Conservation (phyloP, 1,140 invertebrate species). For the Tetranychus cinnabarinus region DNA sequence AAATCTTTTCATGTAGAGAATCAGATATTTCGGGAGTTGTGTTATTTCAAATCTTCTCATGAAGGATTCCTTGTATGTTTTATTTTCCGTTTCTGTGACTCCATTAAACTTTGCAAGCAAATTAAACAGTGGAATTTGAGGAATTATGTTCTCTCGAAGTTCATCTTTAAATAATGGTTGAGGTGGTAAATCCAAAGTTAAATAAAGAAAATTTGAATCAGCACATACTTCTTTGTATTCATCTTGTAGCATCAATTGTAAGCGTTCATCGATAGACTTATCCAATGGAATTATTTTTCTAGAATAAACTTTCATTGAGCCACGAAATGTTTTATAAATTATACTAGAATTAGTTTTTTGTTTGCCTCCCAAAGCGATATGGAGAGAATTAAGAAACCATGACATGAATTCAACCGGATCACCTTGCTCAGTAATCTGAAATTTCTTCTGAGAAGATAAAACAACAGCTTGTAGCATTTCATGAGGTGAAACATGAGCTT, state of each 20-base stretch:
- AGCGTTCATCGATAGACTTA: slow-evolving; percentile 58
- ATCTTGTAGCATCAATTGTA: slow-evolving; percentile 44
- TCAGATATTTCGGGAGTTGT: slow-evolving; percentile 74
- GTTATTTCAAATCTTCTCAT: slow-evolving; percentile 91
- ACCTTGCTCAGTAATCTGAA: slow-evolving; percentile 95
- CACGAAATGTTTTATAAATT: slow-evolving; percentile 82
- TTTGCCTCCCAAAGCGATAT: slow-evolving; percentile 35
- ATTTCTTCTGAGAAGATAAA: slow-evolving; percentile 87
- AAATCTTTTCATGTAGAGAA: slow-evolving; percentile 90
- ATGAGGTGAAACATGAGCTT: slow-evolving; percentile 96
- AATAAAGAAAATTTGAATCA: slow-evolving; percentile 74
- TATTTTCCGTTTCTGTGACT: slow-evolving; percentile 84
- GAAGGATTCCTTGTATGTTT: slow-evolving; percentile 96
- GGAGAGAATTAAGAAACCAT: slow-evolving; percentile 35
- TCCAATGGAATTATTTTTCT: slow-evolving; percentile 82
- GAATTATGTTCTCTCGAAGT: slow-evolving; percentile 91
- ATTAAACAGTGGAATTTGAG: slow-evolving; percentile 83
- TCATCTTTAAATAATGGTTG: slow-evolving; percentile 79
- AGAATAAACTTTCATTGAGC: slow-evolving; percentile 80
- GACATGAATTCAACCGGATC: slow-evolving; percentile 79
- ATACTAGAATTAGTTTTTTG: slow-evolving; percentile 30
- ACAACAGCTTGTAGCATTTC: slow-evolving; percentile 99
- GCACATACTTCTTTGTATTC: slow-evolving; percentile 49
- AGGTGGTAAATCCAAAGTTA: slow-evolving; percentile 87
- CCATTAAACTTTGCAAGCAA: slow-evolving; percentile 91